Evolutionary conservation across 2,797 vertebrate genomes (phyloP).

Genomic region (Florisuga fusca): DNA sequence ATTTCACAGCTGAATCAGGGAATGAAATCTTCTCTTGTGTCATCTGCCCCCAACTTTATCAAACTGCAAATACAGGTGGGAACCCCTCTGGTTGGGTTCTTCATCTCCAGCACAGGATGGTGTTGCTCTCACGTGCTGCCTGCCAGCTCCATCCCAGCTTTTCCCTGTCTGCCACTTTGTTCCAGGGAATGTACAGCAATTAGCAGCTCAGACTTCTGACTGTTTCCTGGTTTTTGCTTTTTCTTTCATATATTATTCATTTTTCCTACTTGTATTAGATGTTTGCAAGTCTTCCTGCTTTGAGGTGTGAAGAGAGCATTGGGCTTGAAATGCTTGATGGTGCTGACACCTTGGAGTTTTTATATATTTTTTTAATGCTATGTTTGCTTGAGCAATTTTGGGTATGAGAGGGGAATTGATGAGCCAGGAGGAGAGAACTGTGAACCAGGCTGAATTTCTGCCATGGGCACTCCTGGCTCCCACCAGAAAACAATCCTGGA

Average conservation of each 20-base stretch:
- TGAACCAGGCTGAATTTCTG: neutral
- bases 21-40: no score
- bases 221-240: conserved; percentile 59
- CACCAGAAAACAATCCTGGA: no score
- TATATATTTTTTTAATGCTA: conserved; percentile 15
- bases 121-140: neutral
- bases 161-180: neutral
- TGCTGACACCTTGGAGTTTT: neutral
- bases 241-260: conserved; percentile 75
- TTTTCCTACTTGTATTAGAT: conserved; percentile 54
- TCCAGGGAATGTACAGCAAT: conserved; percentile 17
- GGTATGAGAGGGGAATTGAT: neutral
- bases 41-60: neutral
- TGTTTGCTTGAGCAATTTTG: neutral
- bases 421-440: neutral
- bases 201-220: conserved; percentile 31
- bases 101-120: rapidly evolving
- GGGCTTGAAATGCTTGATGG: conserved; percentile 55
- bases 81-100: no score
- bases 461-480: no score
- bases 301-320: conserved; percentile 34
- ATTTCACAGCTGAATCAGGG: no score
- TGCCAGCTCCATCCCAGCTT: neutral
- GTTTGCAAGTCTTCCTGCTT: conserved; percentile 54
- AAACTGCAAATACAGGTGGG: no score